Evolutionary conservation across 2,113 vertebrate species (phyloP).

Genomic region (Lasiurus borealis): DNA sequence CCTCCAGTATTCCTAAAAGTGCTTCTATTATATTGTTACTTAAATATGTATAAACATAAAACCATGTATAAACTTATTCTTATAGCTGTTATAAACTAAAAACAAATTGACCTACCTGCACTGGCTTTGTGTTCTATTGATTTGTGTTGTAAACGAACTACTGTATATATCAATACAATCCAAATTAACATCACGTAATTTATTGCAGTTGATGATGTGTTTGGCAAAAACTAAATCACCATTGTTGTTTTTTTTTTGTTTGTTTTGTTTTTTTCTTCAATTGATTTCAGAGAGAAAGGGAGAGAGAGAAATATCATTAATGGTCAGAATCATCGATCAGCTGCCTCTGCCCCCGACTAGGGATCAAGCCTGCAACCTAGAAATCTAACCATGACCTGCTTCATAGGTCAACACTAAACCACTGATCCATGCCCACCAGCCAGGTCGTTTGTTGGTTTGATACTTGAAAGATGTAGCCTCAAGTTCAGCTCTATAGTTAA

Average conservation of each 20-base stretch:
- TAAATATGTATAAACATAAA: slow-evolving; percentile 47
- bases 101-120: slow-evolving; percentile 53
- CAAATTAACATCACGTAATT: slow-evolving; percentile 28
- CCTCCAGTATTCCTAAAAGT: not conserved
- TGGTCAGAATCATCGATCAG: too few species aligned
- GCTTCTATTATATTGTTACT: slow-evolving; percentile 16
- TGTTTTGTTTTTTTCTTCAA: too few species aligned
- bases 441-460: not conserved
- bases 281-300: too few species aligned
- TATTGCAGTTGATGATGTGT: slow-evolving; percentile 35
- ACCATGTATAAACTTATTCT: slow-evolving; percentile 4
- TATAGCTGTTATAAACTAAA: slow-evolving; percentile 49
- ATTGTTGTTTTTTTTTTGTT: not conserved
- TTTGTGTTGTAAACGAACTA: not conserved
- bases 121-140: not conserved
- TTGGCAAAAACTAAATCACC: slow-evolving; percentile 18
- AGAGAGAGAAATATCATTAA: too few species aligned
- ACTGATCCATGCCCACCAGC: too few species aligned
- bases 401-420: too few species aligned
- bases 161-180: slow-evolving; percentile 20
- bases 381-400: too few species aligned
- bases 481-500: not conserved
- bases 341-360: too few species aligned
- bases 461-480: slow-evolving; percentile 4
- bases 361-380: too few species aligned